Percentiles rank a stretch among this genome's conserved stretches.
Conservation (phyloP, 2,797 vertebrate species). For the Sebastes nivosus region DNA sequence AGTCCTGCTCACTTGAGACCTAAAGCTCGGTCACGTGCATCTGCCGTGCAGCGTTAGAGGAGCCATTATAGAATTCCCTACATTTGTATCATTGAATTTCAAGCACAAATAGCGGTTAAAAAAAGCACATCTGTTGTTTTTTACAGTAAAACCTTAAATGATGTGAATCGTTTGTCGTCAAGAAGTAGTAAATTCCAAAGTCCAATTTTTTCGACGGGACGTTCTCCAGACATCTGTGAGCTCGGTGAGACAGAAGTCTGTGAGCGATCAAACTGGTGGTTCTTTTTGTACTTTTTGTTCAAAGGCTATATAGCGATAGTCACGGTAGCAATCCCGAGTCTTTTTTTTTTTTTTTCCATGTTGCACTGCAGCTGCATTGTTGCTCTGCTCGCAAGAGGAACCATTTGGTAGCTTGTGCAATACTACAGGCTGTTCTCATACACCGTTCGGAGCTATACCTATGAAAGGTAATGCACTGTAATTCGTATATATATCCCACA, state of each 20-base stretch:
- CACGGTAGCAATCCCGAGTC: neutral
- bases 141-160: neutral
- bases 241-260: neutral
- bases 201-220: neutral
- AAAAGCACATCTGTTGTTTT: neutral
- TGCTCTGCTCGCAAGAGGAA: neutral
- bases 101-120: neutral
- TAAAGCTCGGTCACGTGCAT: neutral
- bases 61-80: neutral
- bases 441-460: fast-evolving
- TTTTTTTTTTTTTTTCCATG: neutral
- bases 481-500: too few relatives aligned
- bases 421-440: neutral
- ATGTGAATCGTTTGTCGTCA: neutral
- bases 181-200: neutral
- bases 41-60: neutral
- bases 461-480: too few relatives aligned
- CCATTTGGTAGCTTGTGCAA: neutral
- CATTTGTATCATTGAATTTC: neutral
- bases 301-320: constrained; percentile 1
- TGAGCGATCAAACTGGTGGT: neutral
- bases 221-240: neutral
- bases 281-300: constrained; percentile 16
- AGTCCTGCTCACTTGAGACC: constrained; percentile 55
- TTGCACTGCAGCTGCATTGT: neutral